Conservation (phyloP, 2,888 invertebrate species). For the Apotomis turbidana region DNA sequence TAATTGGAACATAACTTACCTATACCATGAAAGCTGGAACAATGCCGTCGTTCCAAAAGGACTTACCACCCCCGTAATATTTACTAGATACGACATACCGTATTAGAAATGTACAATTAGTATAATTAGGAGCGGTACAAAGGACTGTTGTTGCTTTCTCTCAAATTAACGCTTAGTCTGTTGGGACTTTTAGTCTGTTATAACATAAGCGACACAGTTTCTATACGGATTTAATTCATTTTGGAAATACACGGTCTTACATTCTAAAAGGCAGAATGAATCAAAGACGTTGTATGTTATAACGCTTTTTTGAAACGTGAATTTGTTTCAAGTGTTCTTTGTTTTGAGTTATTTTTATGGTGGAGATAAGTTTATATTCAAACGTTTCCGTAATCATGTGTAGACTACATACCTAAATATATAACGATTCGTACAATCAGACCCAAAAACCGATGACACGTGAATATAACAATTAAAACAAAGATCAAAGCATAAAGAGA, state of each 20-base stretch:
- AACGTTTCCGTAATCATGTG: background rate
- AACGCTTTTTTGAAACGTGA: background rate
- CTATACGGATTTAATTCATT: background rate
- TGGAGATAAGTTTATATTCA: conserved; percentile 5
- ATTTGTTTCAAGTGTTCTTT: background rate
- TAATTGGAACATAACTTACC: too few species aligned
- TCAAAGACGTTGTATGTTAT: background rate
- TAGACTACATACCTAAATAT: too few species aligned
- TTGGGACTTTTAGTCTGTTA: background rate
- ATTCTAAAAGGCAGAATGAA: background rate
- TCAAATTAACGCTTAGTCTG: conserved; percentile 3
- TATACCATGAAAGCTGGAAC: too few species aligned
- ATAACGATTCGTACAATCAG: too few species aligned
- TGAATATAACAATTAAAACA: too few species aligned
- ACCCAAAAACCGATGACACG: too few species aligned
- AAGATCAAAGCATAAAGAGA: too few species aligned
- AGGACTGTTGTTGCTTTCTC: conserved; percentile 19
- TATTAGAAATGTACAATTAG: conserved; percentile 3
- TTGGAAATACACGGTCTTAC: background rate
- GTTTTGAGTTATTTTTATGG: conserved; percentile 14
- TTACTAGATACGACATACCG: background rate
- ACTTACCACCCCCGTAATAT: background rate
- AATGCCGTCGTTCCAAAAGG: too few species aligned
- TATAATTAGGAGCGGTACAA: conserved; percentile 22
- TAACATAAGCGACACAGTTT: background rate